Conservation (phyloP, 2,113 vertebrate genomes). For the Oryzias melastigma region DNA sequence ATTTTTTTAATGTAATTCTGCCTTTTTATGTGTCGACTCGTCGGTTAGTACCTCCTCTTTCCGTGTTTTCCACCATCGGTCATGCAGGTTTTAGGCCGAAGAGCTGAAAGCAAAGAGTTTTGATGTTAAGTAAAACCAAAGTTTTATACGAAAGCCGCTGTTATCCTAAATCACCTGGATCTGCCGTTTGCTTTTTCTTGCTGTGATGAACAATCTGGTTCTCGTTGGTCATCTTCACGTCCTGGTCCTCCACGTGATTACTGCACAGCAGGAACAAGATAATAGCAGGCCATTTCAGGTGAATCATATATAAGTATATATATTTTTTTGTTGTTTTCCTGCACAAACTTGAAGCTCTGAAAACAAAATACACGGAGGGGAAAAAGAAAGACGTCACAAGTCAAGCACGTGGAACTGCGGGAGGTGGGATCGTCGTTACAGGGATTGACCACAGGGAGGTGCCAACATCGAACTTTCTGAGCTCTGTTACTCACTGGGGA, state of each 20-base stretch:
- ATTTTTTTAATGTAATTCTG: background rate
- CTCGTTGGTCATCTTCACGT: constrained; percentile 94
- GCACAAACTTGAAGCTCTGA: background rate
- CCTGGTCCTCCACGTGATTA: constrained; percentile 89
- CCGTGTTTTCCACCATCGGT: constrained; percentile 78
- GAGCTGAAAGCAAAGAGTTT: constrained; percentile 72
- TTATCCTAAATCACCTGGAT: constrained; percentile 80
- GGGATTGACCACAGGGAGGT: constrained; percentile 56
- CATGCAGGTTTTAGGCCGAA: constrained; percentile 96
- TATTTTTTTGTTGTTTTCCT: too few species aligned
- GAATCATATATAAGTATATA: background rate
- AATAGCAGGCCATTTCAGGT: background rate
- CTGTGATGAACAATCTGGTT: constrained; percentile 86
- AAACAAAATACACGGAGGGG: background rate
- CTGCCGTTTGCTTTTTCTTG: constrained; percentile 83
- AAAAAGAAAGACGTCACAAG: constrained; percentile 26
- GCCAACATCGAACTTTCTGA: constrained; percentile 33
- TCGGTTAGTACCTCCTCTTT: constrained; percentile 77
- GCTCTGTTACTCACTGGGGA: constrained; percentile 71
- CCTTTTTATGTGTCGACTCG: background rate
- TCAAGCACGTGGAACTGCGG: constrained; percentile 24
- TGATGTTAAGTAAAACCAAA: background rate
- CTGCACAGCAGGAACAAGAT: constrained; percentile 67
- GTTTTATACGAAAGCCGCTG: background rate
- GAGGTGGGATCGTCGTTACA: constrained; percentile 34